Evolutionary conservation across 2,888 invertebrate genomes (phyloP).

Genomic region (Dicyrtoma fusca): DNA sequence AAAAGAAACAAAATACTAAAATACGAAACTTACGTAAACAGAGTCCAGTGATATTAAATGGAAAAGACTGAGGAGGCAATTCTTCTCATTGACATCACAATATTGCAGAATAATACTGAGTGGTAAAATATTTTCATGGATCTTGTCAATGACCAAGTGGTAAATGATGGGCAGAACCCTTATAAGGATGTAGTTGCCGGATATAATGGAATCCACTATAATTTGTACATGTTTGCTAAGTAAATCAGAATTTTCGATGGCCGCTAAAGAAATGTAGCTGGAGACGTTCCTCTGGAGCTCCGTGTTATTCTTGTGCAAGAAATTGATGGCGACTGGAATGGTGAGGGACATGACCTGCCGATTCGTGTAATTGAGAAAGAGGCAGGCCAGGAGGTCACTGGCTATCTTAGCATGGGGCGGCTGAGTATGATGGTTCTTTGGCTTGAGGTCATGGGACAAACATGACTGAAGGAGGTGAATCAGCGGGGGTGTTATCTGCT

Average conservation of each 20-base stretch:
- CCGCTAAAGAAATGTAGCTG: conserved; percentile 87
- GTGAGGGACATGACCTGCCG: conserved; percentile 78
- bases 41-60: conserved; percentile 59
- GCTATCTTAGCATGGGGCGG: conserved; percentile 96
- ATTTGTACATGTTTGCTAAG: conserved; percentile 85
- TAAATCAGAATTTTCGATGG: conserved; percentile 84
- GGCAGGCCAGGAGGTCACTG: conserved; percentile 90
- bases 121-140: conserved; percentile 81
- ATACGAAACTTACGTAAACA: conserved; percentile 6
- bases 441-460: conserved; percentile 83
- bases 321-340: conserved; percentile 87
- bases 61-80: conserved; percentile 80
- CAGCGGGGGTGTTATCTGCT: conserved; percentile 80
- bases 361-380: conserved; percentile 81
- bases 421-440: conserved; percentile 77
- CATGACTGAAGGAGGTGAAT: conserved; percentile 85
- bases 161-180: conserved; percentile 70
- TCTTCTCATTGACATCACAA: conserved; percentile 83
- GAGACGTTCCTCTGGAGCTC: conserved; percentile 89
- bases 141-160: conserved; percentile 81
- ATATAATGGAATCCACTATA: conserved; percentile 86
- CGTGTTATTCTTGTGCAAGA: conserved; percentile 84
- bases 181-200: conserved; percentile 85
- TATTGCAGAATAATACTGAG: conserved; percentile 78
- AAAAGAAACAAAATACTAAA: no score